Evolutionary conservation across 2,113 vertebrate genomes (phyloP), one percentile per base, ranked within the genome.

Genomic region (Thamnaconus septentrionalis): DNA sequence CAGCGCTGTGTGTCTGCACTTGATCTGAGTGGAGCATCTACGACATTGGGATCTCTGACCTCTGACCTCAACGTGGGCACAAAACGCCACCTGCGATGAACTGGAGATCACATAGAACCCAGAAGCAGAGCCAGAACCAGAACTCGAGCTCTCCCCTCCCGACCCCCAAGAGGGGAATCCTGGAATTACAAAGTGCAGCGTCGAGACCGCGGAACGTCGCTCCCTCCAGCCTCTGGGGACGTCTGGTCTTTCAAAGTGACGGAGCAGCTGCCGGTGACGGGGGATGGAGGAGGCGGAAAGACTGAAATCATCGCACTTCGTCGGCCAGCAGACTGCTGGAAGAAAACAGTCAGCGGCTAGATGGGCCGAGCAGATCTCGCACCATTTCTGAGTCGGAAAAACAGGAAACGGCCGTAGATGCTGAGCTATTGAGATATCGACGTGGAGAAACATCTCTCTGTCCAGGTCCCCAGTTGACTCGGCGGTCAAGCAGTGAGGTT

Each of bases 281-380:
- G 6, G 64, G 56, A 70, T 53, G 74, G 44, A 52, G 45, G 59
- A 79, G n/a, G 68, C 80, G 83, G 86, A 88, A 86, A 85, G 44
- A 83, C 79, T 88, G 83, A 89, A 81, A 77, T 85, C 87, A 91
- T 11, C 61, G 58, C 40, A 71, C 45, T 65, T 50, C 3, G 0
- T 69, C 69, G 63, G 69, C 68, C 65, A 81, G 67, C 59, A 59
- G 61, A 69, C 42, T 56, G 61, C 51, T 79, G 66, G 61, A 73
- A 81, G 41, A 65, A 53, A 6, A 49, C 51, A 9, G 18, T 10
- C 18, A 42, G 53, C 62, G 78, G 51, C 51, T 50, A 5, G n/a
- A 50, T 9, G 48, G 48, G 10, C 48, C n/a, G 48, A 50, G 6
- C 10, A 9, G n/a, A 50, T 50, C n/a, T 50, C 48, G n/a, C 48